Percentiles rank a stretch among this genome's conserved stretches.
These are phyloP conservation scores for Nycteola revayana DNA, from an alignment of 2,888 invertebrate genomes.

Conservation along the genomic window DNA sequence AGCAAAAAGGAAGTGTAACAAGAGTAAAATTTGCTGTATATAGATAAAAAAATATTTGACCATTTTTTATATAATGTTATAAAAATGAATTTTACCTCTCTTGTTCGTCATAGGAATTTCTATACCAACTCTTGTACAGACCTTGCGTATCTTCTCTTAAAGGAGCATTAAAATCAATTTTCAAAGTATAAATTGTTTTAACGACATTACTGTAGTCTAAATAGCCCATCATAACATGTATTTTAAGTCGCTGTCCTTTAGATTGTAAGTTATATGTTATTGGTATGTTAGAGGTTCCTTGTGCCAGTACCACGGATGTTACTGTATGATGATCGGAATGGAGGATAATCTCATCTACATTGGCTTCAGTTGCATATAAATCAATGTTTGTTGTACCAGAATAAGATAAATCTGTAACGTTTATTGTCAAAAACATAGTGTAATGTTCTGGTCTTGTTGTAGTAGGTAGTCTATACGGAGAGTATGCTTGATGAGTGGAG, in stretches of 20 bases:
- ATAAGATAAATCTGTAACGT: slow-evolving; percentile 49
- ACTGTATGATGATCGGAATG: slow-evolving; percentile 52
- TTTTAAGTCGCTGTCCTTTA: slow-evolving; percentile 48
- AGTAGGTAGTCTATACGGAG: slow-evolving; percentile 69
- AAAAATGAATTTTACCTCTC: slow-evolving; percentile 39
- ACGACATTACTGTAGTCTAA: slow-evolving; percentile 37
- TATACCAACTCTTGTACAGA: slow-evolving; percentile 68
- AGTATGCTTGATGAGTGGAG: slow-evolving; percentile 22
- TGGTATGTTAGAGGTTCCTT: slow-evolving; percentile 31
- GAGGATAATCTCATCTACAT: slow-evolving; percentile 55
- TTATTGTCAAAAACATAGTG: slow-evolving; percentile 67
- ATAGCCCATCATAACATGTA: slow-evolving; percentile 30
- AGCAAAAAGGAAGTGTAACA: too few species aligned
- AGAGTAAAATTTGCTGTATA: too few species aligned
- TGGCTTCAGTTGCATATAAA: slow-evolving; percentile 44
- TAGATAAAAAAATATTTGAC: too few species aligned
- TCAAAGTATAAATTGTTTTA: slow-evolving; percentile 43
- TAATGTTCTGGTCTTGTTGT: slow-evolving; percentile 80
- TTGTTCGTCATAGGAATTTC: slow-evolving; percentile 29
- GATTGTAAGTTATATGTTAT: slow-evolving; percentile 23
- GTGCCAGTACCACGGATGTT: slow-evolving; percentile 60
- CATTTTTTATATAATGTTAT: too few species aligned
- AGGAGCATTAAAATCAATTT: slow-evolving; percentile 45
- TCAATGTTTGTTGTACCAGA: slow-evolving; percentile 61
- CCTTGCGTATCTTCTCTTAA: slow-evolving; percentile 71